A percentile compares a stretch with the other conserved stretches of the same genome.
Evolutionary conservation across 2,888 invertebrate species (phyloP).

Genomic region (Ariolimax columbianus): DNA sequence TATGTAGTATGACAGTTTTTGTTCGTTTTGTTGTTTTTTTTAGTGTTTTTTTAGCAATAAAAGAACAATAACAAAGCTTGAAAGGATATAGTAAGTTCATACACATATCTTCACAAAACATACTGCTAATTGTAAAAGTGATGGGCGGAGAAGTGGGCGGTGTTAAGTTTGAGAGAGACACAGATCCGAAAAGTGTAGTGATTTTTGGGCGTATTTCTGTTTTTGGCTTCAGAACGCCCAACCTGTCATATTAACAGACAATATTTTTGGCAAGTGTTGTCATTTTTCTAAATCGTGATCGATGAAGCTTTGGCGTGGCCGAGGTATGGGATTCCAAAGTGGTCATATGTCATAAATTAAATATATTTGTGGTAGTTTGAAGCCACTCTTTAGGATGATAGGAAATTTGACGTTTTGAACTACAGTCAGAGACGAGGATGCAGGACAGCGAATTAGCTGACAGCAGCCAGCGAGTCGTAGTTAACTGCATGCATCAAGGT

Average conservation of each 20-base stretch:
- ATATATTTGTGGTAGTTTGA: neutral
- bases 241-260: constrained; percentile 1
- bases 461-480: too few relatives aligned
- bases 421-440: too few relatives aligned
- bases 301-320: neutral
- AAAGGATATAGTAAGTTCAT: too few relatives aligned
- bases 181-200: neutral
- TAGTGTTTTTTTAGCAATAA: too few relatives aligned
- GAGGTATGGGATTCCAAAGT: neutral
- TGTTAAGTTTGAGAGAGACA: neutral
- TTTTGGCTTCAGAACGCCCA: constrained; percentile 2
- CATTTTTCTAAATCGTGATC: neutral
- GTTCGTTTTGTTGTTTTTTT: too few relatives aligned
- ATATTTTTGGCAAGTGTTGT: neutral
- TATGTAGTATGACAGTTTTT: too few relatives aligned
- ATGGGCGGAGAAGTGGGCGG: neutral
- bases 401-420: too few relatives aligned
- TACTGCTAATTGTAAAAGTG: neutral
- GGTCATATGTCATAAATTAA: neutral
- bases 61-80: too few relatives aligned
- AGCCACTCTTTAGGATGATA: too few relatives aligned
- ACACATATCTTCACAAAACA: too few relatives aligned
- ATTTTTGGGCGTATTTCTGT: neutral
- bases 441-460: too few relatives aligned
- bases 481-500: too few relatives aligned